phyloP scores from a whole-genome alignment of 2,888 invertebrate genomes.

The Macaria liturata region DNA sequence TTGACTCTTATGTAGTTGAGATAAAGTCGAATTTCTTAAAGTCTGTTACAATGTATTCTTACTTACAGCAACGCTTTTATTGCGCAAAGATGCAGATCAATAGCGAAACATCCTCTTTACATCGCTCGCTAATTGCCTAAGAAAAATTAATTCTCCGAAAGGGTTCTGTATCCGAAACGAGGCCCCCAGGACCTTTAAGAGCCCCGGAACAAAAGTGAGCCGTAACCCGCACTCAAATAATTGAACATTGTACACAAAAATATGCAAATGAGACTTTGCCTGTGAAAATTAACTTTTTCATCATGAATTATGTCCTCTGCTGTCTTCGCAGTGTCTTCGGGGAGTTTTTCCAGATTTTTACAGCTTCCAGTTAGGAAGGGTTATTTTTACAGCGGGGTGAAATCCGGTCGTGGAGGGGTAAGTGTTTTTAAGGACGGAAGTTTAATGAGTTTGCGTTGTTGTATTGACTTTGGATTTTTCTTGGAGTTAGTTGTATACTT shows the following conservation, averaged over 20 bases:
- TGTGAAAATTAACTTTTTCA: slow-evolving; percentile 82
- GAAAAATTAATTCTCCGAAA: slow-evolving; percentile 80
- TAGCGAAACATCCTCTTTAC: slow-evolving; percentile 58
- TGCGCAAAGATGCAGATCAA: slow-evolving; percentile 53
- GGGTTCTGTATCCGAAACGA: slow-evolving; percentile 68
- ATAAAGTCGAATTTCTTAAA: too few relatives aligned
- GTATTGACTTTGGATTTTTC: slow-evolving; percentile 16
- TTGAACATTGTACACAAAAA: slow-evolving; percentile 74
- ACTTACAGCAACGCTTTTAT: slow-evolving; percentile 20
- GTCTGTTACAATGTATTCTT: neutral
- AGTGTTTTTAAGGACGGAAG: slow-evolving; percentile 34
- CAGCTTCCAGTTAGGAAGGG: slow-evolving; percentile 45
- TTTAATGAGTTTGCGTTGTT: slow-evolving; percentile 28
- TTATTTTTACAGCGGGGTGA: slow-evolving; percentile 49
- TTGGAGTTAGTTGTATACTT: too few relatives aligned
- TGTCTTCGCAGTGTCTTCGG: slow-evolving; percentile 70
- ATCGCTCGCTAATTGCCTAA: slow-evolving; percentile 75
- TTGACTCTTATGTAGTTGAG: too few relatives aligned
- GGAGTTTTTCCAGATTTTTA: slow-evolving; percentile 80
- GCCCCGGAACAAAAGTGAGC: slow-evolving; percentile 61
- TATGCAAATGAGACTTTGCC: slow-evolving; percentile 76
- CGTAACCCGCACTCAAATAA: slow-evolving; percentile 68
- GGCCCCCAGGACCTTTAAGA: slow-evolving; percentile 66
- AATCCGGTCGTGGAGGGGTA: slow-evolving; percentile 53
- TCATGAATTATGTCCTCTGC: slow-evolving; percentile 80